phyloP scores from a whole-genome alignment of 2,113 vertebrate genomes.

The Bettongia penicillata region DNA sequence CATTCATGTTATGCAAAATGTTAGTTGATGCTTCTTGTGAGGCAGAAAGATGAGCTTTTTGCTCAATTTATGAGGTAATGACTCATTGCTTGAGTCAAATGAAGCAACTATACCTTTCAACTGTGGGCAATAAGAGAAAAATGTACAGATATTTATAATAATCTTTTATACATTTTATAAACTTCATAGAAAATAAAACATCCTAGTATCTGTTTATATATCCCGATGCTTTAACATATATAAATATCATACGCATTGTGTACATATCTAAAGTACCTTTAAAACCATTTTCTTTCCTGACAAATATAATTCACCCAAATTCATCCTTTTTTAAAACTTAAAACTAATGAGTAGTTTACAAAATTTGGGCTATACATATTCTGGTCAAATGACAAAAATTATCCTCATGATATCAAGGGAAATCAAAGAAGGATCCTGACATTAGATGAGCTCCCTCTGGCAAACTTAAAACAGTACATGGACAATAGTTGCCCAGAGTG shows the following conservation, averaged over 20 bases:
- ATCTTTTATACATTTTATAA: neutral
- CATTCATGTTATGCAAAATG: slow-evolving; percentile 25
- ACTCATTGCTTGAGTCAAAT: neutral
- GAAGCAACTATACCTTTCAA: neutral
- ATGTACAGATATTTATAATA: neutral
- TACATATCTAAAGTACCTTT: neutral
- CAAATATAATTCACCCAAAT: neutral
- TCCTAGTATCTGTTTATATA: neutral
- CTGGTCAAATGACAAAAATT: neutral
- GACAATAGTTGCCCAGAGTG: neutral
- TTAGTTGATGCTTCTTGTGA: neutral
- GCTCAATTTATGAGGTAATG: neutral
- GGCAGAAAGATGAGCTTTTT: slow-evolving; percentile 8
- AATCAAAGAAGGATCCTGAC: neutral
- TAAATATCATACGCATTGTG: neutral
- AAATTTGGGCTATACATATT: neutral
- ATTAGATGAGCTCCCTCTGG: neutral
- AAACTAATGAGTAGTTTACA: neutral
- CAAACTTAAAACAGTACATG: neutral
- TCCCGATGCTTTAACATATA: neutral
- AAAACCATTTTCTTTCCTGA: neutral
- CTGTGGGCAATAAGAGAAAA: neutral
- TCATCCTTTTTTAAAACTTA: neutral
- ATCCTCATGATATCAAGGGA: neutral
- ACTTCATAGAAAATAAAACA: neutral